Evolutionary conservation across 2,888 invertebrate genomes (phyloP).

Genomic region (Cerceris rybyensis): DNA sequence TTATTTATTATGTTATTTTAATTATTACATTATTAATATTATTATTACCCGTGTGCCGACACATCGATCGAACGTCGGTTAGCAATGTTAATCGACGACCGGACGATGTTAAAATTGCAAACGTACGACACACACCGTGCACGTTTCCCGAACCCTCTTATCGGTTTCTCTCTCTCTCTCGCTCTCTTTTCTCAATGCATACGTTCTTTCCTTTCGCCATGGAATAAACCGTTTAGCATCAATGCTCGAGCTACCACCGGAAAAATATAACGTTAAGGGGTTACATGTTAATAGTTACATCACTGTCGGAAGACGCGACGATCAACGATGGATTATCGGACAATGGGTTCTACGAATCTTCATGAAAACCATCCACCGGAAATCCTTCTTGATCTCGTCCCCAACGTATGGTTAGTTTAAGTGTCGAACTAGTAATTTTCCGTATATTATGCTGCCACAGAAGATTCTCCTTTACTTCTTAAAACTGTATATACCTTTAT

Average conservation of each 20-base stretch:
- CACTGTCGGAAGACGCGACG: constrained; percentile 74
- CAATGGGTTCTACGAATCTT: constrained; percentile 19
- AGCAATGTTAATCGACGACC: background rate
- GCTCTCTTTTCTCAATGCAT: background rate
- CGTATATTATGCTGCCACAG: constrained; percentile 77
- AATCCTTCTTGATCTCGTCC: constrained; percentile 62
- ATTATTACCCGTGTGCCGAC: background rate
- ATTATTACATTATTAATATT: background rate
- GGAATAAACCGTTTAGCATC: constrained; percentile 29
- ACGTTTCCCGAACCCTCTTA: background rate
- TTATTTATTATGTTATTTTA: background rate
- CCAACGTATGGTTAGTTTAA: constrained; percentile 78
- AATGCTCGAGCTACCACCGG: constrained; percentile 73
- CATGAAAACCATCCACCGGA: constrained; percentile 28
- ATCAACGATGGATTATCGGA: constrained; percentile 55
- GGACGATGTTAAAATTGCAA: background rate
- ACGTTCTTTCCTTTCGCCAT: background rate
- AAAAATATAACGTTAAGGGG: constrained; percentile 80
- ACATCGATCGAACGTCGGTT: background rate
- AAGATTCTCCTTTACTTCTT: constrained; percentile 69
- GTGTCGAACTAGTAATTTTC: constrained; percentile 76
- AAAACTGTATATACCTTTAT: constrained; percentile 77
- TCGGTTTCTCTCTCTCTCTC: background rate
- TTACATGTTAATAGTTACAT: constrained; percentile 81
- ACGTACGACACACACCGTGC: background rate